Conservation (phyloP, 2,113 vertebrate species). For the Rhabdornis inornatus region DNA sequence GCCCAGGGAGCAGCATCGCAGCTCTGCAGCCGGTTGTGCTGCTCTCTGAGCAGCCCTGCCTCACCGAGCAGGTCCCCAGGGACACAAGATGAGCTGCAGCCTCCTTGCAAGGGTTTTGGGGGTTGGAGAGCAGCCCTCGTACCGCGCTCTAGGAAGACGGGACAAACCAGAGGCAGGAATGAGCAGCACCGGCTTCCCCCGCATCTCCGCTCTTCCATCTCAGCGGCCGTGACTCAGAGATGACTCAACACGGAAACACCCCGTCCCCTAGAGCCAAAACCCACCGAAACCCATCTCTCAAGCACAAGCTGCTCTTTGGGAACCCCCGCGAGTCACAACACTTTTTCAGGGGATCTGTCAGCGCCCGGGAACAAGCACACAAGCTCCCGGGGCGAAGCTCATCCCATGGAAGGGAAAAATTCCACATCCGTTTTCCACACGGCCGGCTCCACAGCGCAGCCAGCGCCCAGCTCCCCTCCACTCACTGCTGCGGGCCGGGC, state of each 20-base stretch:
- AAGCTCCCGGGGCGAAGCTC: not conserved
- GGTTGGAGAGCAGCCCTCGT: accelerated
- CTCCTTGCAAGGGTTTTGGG: not conserved
- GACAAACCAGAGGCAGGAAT: not conserved
- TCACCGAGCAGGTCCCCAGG: accelerated
- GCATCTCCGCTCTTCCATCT: not conserved
- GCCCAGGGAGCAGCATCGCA: accelerated
- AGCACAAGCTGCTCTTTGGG: not conserved
- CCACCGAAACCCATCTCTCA: not conserved
- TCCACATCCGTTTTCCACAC: not conserved
- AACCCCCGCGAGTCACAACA: not conserved
- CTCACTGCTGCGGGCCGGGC: not conserved
- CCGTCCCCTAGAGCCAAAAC: not conserved
- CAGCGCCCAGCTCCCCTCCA: not conserved
- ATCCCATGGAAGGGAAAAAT: accelerated
- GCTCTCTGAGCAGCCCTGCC: not conserved
- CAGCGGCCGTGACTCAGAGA: not conserved
- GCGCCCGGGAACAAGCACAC: accelerated
- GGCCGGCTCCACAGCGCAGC: not conserved
- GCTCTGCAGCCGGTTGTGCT: accelerated
- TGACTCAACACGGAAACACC: not conserved
- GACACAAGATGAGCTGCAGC: not conserved
- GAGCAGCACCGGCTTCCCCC: not conserved
- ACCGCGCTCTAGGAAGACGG: accelerated
- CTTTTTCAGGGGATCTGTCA: not conserved